Percentiles rank a stretch among this genome's conserved stretches.
phyloP scores from a whole-genome alignment of 2,888 invertebrate genomes.

The Hybos culiciformis region DNA sequence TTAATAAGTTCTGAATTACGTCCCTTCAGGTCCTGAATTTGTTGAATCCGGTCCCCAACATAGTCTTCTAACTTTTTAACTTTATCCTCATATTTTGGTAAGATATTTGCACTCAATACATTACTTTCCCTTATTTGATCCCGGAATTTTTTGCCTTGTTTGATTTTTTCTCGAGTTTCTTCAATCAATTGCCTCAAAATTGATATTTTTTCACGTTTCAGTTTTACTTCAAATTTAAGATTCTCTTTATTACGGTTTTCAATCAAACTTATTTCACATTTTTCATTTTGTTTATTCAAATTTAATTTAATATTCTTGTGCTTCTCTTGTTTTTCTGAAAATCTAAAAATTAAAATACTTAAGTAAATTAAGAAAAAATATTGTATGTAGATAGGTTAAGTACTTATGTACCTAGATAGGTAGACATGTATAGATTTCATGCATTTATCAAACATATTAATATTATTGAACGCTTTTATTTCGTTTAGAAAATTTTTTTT shows the following conservation, averaged over 20 bases:
- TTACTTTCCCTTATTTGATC: slow-evolving; percentile 31
- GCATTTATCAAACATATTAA: no score
- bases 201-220: slow-evolving; percentile 43
- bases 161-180: slow-evolving; percentile 38
- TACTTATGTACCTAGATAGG: no score
- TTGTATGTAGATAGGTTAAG: no score
- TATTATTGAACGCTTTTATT: no score
- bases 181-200: slow-evolving; percentile 40
- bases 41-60: slow-evolving; percentile 39
- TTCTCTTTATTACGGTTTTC: slow-evolving; percentile 35
- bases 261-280: slow-evolving; percentile 40
- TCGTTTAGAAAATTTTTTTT: no score
- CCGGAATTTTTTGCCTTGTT: slow-evolving; percentile 22
- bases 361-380: background rate
- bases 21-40: slow-evolving; percentile 38
- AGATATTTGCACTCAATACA: slow-evolving; percentile 36
- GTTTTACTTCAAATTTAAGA: slow-evolving; percentile 42
- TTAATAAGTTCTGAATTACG: slow-evolving; percentile 39
- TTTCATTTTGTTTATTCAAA: slow-evolving; percentile 40
- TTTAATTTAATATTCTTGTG: slow-evolving; percentile 44
- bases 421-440: no score
- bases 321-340: slow-evolving; percentile 47
- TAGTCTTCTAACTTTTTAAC: slow-evolving; percentile 46
- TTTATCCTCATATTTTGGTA: slow-evolving; percentile 48
- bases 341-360: slow-evolving; percentile 34